Evolutionary conservation across 2,888 invertebrate species (phyloP).

Genomic region (Microplitis deprimator): DNA sequence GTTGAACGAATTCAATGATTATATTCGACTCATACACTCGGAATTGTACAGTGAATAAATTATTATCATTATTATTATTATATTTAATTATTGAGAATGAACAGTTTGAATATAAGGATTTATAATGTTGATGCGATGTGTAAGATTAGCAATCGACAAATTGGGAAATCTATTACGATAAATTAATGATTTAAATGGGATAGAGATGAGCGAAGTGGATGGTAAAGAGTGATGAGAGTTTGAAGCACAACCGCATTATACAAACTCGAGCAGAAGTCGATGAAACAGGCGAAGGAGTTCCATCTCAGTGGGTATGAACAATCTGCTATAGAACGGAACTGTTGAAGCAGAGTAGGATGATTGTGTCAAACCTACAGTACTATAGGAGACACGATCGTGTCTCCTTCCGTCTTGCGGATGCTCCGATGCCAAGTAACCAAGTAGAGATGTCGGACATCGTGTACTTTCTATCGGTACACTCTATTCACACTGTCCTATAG

Average conservation of each 20-base stretch:
- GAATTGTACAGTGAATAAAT: too few species aligned
- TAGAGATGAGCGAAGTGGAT: slow-evolving; percentile 1
- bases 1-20: too few species aligned
- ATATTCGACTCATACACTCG: too few species aligned
- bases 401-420: slow-evolving; percentile 50
- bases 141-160: too few species aligned
- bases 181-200: background rate
- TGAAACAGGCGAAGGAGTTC: slow-evolving; percentile 14
- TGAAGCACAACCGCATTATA: slow-evolving; percentile 21
- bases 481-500: slow-evolving; percentile 60
- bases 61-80: too few species aligned
- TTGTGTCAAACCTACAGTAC: slow-evolving; percentile 42
- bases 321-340: slow-evolving; percentile 11
- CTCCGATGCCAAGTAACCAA: slow-evolving; percentile 20
- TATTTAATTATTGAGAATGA: too few species aligned
- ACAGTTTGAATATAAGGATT: too few species aligned
- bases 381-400: slow-evolving; percentile 37
- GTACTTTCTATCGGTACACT: slow-evolving; percentile 57
- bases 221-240: background rate
- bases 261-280: slow-evolving; percentile 22
- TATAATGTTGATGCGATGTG: too few species aligned
- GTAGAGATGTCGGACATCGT: slow-evolving; percentile 58
- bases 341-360: slow-evolving; percentile 24
- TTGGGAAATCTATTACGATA: background rate
- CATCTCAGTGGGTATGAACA: slow-evolving; percentile 22